Evolutionary conservation across 2,888 invertebrate genomes (phyloP), one percentile per base, ranked within the genome.

Genomic region (Brachylomia viminalis): DNA sequence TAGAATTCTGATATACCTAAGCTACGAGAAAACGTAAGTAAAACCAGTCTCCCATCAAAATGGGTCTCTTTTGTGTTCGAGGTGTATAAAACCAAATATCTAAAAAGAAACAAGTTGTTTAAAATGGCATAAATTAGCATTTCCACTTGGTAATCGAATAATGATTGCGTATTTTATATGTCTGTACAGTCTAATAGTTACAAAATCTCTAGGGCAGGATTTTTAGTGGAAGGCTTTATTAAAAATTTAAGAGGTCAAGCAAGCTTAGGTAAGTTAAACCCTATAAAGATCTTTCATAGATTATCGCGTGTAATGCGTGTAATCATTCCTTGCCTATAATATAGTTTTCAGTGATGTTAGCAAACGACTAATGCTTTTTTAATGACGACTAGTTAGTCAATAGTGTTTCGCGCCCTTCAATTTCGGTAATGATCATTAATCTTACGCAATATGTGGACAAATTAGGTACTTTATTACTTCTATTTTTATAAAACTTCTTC

Each of bases 21-120:
- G 73, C 59, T 72, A 80, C 83, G 85, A 84, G 88, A 89, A 88
- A 87, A 86, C 88, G 88, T 89, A 87, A 86, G 87, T 84, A 87
- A 83, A 86, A 82, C 80, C 78, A 75, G 72, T 74, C 82, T 87
- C 84, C 72, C 79, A 87, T 76, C 84, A 81, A 72, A 56, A 71
- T 71, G 67, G 67, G 72, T 74, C 71, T 87, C 83, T 87, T 85
- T 88, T 87, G 84, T 88, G 65, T 64, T 77, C 47, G 8, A 77
- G 69, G 67, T 77, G 47, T 76, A 80, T 72, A 78, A 80, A 83
- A 86, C 69, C 70, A 72, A 70, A 65, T 66, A 75, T 75, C 52
- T 62, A 58, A 67, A 33, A 72, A 75, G 78, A 83, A 85, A 73
- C 72, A 64, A 76, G 56, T 75, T 68, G 71, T 75, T 84, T 71